Conservation (phyloP, 2,113 vertebrate genomes). For the Atherinomorus stipes region DNA sequence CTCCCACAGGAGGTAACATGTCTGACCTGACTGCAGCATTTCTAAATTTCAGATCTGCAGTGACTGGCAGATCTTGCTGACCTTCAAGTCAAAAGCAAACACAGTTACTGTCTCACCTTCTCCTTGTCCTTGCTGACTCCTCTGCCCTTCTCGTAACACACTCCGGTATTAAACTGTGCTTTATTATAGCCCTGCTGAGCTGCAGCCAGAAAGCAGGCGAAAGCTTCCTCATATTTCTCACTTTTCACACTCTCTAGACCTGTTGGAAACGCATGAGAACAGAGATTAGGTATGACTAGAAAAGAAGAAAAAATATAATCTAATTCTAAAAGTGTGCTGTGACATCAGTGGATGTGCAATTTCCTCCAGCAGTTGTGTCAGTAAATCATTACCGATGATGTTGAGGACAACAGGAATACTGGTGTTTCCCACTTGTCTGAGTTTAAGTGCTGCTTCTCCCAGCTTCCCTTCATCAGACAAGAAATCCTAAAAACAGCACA, state of each 20-base stretch:
- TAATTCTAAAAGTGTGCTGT: not conserved
- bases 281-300: not conserved
- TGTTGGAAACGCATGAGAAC: constrained; percentile 60
- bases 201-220: constrained; percentile 89
- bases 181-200: constrained; percentile 91
- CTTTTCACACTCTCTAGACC: constrained; percentile 86
- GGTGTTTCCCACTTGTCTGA: constrained; percentile 84
- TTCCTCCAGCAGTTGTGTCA: not conserved
- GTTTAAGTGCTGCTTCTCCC: constrained; percentile 82
- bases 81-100: not conserved
- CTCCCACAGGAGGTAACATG: too few species aligned
- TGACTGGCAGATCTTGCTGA: too few species aligned
- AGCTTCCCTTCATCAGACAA: constrained; percentile 79
- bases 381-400: constrained; percentile 88
- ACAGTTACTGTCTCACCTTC: constrained; percentile 78
- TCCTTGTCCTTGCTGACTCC: constrained; percentile 84
- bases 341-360: not conserved
- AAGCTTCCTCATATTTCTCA: constrained; percentile 80
- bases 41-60: too few species aligned
- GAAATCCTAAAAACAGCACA: constrained; percentile 67
- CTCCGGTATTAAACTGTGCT: constrained; percentile 92
- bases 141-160: constrained; percentile 92
- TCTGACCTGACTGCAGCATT: too few species aligned
- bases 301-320: not conserved
- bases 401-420: constrained; percentile 92